Base-by-base conservation (phyloP, 2,113 vertebrate genomes). In the Melanotaenia duboulayi region DNA sequence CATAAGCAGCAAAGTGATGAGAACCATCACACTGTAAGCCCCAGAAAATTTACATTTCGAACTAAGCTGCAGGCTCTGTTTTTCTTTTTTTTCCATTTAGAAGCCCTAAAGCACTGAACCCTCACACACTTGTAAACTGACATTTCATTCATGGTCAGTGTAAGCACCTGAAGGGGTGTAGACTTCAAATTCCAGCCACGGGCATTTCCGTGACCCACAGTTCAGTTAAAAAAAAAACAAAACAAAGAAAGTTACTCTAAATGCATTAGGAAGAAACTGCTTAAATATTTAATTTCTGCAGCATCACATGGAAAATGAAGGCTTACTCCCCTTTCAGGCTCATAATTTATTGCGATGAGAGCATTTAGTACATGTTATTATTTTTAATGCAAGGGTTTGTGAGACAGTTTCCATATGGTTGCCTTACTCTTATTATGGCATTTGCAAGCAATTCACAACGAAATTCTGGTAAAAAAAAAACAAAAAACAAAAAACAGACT, bases 1-100 rank as follows among this genome's bases (percentile, higher is more conserved):
- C 54, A 46, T 42, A 50, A 48, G 65, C 48, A 59, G 40, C 40
- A 42, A 50, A 10, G 54, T 48, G 22, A 70, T 70, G 51, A 69
- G 46, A 79, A 65, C 35, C 48, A 70, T 64, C 44, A 23, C 39
- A 22, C 35, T 67, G 0, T 67, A 61, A 39, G 28, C 20, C 9
- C 44, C 64, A 55, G 44, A 72, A 7, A 12, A n/a, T 50, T 59
- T 44, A 51, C 23, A 23, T 66, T 25, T 37, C n/a, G 32, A 39
- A 52, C 49, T 14, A 32, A 62, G 37, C 51, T 42, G 35, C 56
- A 56, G 22, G 13, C 54, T 17, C 17, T 44, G 55, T 55, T 58
- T 82, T 51, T 20, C 49, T 40, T 25, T 42, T 42, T n/a, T 35
- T 35, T 22, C 23, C 1, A 10, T 46, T 22, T 56, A 39, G 1